Conservation (phyloP, 2,113 vertebrate genomes). For the Ramphastos sulfuratus region DNA sequence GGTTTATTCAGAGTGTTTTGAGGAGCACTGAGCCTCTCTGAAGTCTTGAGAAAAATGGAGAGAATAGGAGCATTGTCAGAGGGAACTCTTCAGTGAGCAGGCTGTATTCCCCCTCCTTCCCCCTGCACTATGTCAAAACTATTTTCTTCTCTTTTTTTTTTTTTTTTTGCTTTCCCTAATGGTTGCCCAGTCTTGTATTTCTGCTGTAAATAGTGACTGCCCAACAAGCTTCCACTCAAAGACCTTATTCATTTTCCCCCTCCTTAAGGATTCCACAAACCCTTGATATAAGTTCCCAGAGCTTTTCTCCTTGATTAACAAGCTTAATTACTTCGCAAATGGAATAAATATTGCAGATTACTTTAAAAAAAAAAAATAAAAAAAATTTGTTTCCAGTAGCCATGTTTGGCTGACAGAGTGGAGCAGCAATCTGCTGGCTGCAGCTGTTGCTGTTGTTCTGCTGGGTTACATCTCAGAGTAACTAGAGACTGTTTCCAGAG, state of each 20-base stretch:
- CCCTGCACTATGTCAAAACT: neutral
- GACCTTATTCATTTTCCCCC: neutral
- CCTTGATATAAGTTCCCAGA: neutral
- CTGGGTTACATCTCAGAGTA: neutral
- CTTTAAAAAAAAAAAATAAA: neutral
- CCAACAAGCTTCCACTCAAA: neutral
- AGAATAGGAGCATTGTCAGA: neutral
- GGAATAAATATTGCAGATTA: neutral
- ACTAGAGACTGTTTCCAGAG: neutral
- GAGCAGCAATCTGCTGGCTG: neutral
- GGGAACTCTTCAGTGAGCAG: neutral
- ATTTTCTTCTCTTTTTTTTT: neutral
- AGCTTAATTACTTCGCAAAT: neutral
- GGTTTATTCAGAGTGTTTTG: neutral
- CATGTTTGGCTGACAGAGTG: neutral
- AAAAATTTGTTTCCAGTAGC: neutral
- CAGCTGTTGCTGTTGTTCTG: neutral
- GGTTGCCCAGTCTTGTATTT: neutral
- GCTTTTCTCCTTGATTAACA: constrained; percentile 6
- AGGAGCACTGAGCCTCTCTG: neutral
- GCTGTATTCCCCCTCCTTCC: neutral
- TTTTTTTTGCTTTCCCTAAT: neutral
- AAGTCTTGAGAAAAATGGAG: neutral
- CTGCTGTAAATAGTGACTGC: neutral
- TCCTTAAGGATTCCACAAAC: neutral